These are phyloP conservation scores for Calypte anna DNA, from an alignment of 2,113 vertebrate species.

Conservation along the genomic window DNA sequence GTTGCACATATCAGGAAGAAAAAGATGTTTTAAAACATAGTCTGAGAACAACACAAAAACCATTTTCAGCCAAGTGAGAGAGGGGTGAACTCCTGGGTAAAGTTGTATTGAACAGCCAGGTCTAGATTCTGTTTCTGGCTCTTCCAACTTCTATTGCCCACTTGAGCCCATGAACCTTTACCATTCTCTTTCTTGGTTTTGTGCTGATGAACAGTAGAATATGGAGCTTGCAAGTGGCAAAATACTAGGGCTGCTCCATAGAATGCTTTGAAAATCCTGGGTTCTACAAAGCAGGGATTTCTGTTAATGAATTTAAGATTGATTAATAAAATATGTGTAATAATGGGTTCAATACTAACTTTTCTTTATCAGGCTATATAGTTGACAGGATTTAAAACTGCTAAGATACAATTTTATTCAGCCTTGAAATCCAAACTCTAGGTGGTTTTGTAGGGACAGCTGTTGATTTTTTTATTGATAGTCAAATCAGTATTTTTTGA, in stretches of 20 bases:
- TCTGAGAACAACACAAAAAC: neutral
- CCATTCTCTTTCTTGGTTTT: neutral
- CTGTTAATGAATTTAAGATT: neutral
- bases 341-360: neutral
- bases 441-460: neutral
- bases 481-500: neutral
- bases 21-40: neutral
- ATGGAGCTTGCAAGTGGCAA: neutral
- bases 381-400: neutral
- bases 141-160: neutral
- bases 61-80: neutral
- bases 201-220: neutral
- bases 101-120: neutral
- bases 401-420: neutral
- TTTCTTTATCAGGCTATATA: neutral
- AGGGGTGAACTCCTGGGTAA: neutral
- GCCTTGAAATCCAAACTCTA: neutral
- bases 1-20: neutral
- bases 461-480: neutral
- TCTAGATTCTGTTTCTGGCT: neutral
- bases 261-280: neutral
- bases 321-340: neutral
- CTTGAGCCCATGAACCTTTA: neutral
- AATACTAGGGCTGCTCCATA: neutral
- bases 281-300: neutral